phyloP scores from a whole-genome alignment of 92 coral and sea anemone species.

The Zoanthus solanderi region DNA sequence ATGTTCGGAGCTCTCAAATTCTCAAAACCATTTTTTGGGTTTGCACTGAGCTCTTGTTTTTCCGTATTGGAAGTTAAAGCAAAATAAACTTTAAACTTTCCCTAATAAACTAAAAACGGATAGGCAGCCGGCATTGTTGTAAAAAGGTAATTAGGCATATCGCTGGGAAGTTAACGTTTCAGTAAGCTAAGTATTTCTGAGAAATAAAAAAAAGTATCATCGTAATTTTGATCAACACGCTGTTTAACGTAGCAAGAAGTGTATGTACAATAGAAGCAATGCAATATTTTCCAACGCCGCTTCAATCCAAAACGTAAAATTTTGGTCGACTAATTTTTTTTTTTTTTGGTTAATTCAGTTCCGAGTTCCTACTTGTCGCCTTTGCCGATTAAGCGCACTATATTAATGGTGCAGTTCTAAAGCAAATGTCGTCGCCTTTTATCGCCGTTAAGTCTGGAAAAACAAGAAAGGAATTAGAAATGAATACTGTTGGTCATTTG shows the following conservation, averaged over 20 bases:
- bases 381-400: neutral
- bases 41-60: too few relatives aligned
- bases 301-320: neutral
- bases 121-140: neutral
- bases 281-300: neutral
- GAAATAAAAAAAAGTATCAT: neutral
- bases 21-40: neutral
- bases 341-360: neutral
- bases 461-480: neutral
- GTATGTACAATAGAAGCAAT: neutral
- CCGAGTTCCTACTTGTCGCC: neutral
- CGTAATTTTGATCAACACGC: neutral
- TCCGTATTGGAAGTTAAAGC: neutral
- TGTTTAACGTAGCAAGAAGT: neutral
- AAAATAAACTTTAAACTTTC: neutral
- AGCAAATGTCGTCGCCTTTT: neutral
- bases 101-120: neutral
- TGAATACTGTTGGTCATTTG: neutral
- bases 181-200: neutral
- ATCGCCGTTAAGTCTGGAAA: neutral
- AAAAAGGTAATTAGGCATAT: neutral
- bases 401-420: neutral
- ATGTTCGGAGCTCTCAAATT: neutral
- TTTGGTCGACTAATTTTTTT: neutral
- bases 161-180: neutral